Evolutionary conservation across 2,888 invertebrate genomes (phyloP), one percentile per base, ranked within the genome.

Genomic region (Drosophila nr. perissopoda): DNA sequence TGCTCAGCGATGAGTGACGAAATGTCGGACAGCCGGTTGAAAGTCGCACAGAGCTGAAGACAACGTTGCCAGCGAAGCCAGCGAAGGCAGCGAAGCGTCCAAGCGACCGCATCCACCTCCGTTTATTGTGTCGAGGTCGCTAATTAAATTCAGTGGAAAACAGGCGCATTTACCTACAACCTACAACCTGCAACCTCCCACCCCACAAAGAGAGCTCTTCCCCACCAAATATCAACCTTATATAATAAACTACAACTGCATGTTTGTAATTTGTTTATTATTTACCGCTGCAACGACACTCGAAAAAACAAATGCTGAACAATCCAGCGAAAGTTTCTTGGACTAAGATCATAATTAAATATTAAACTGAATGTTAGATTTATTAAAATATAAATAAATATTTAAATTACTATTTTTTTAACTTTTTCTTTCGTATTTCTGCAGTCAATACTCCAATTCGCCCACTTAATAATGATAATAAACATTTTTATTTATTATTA

Each of bases 131-230:
- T 77, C 74, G 83, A 75, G 80, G 73, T 69, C 72, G 74, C 88
- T 88, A 88, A 88, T 90, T 89, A 89, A 88, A 90, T 88, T 90
- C 88, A 82, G 89, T 88, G 90, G 88, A 88, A 88, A 88, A 88
- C 82, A 74, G 84, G 63, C 82, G 81, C 87, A 78, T 88, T 88
- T 90, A 86, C 79, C 70, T 31, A 52, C 42, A 40, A 61, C 42
- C 38, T 16, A 18, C 33, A 33, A 53, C 16, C 52, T 33, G 6
- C 29, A 11, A 21, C 7, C 57, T 3, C 25, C 51, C 1, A 18
- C 25, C 16, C 16, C 54, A 16, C 31, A 38, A 25, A 38, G 42
- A 54, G 56, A 51, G 40, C 70, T 21, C 46, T 42, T 46, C 46
- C 46, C 61, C 3, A 51, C 31, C 38, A 70, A 59, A 71, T 57